Base-by-base conservation (phyloP, 2,797 vertebrate species). In the Smutsia temminckii region DNA sequence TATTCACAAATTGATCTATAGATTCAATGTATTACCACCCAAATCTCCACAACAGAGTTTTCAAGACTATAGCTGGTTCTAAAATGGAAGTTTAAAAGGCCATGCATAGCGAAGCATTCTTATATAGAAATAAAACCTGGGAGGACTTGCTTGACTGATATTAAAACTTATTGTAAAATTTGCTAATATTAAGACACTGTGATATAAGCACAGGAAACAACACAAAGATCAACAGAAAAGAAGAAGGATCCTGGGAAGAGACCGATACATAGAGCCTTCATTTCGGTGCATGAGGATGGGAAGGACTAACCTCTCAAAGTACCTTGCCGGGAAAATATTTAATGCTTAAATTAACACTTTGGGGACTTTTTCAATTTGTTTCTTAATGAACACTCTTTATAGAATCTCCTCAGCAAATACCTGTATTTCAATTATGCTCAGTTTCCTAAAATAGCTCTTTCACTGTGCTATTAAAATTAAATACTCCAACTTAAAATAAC, bases 341-440 rank as follows among this genome's bases (percentile, higher is more conserved):
- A 79, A 49, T 74, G 11, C n/a, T 72, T 71, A 89, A 88, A 42
- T 5, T 68, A 75, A 63, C 29, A 89, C 17, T 71, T 85, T n/a
- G 1, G 20, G 49, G 8, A 46, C n/a, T 16, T 63, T 64, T 83
- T 46, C 10, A 46, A 46, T 46, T 25, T 81, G 5, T 81, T 42
- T 91, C n/a, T 63, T 91, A 78, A 37, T 93, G 32, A 84, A 86
- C 92, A 75, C 23, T 53, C 23, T 89, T 87, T 75, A 81, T 13
- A 74, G 29, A 89, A 61, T 83, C 14, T 74, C 42, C 17, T 55
- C 69, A 78, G 13, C 23, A 84, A 88, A 51, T 80, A 8, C 37
- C 9, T 74, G 3, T 80, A 57, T 87, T 87, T 87, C 57, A 85
- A 27, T 29, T 87, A 81, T 57, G 20, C 6, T 90, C 16, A 61